Conservation (phyloP, 2,113 vertebrate genomes). For the Cichladusa arquata region DNA sequence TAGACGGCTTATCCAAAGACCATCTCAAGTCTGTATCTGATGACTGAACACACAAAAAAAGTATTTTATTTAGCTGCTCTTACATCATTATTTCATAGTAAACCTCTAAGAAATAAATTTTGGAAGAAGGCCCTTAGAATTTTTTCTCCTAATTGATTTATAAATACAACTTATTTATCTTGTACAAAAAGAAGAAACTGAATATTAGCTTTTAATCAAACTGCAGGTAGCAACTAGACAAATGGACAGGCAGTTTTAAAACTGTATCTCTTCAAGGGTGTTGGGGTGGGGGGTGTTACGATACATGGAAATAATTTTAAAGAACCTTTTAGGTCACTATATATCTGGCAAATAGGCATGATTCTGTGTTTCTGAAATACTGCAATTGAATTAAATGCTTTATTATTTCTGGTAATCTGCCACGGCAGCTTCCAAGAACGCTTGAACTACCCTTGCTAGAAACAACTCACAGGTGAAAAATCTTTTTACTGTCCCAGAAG, state of each 20-base stretch:
- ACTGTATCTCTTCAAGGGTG: not conserved
- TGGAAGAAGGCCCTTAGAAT: not conserved
- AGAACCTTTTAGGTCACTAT: not conserved
- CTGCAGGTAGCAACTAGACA: not conserved
- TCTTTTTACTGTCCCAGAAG: not conserved
- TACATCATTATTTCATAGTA: not conserved
- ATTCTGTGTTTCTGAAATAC: not conserved
- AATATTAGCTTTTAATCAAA: not conserved
- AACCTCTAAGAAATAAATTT: not conserved
- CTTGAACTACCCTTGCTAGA: not conserved
- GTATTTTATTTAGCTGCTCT: not conserved
- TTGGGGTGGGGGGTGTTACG: fast-evolving
- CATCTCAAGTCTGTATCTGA: slow-evolving; percentile 87
- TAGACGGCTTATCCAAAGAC: slow-evolving; percentile 80
- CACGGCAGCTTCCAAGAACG: not conserved
- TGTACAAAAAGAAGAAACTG: not conserved
- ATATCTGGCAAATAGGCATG: not conserved
- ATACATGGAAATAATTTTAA: not conserved
- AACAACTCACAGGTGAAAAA: not conserved
- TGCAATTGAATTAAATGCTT: not conserved
- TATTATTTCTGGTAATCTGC: not conserved
- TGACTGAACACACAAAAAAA: slow-evolving; percentile 76
- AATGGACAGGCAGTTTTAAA: not conserved
- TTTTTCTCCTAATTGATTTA: not conserved
- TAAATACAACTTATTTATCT: not conserved